Percentiles rank a stretch among this genome's conserved stretches.
phyloP scores from a whole-genome alignment of 2,113 vertebrate genomes.

The Gasterosteus nipponicus region DNA sequence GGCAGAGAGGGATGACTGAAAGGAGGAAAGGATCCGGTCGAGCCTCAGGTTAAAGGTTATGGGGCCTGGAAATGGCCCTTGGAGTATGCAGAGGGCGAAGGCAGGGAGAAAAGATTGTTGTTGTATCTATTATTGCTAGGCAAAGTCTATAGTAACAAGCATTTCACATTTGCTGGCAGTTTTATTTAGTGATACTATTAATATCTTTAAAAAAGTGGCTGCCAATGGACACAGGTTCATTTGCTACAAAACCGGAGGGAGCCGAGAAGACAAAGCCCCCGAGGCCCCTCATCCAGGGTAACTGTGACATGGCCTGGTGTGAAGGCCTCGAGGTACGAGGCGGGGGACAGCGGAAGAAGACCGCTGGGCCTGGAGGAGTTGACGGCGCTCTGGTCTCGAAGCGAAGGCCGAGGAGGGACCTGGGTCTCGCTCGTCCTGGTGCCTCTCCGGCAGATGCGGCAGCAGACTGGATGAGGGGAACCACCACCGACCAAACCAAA shows the following conservation, averaged over 20 bases:
- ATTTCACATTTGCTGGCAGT: neutral
- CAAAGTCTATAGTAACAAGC: neutral
- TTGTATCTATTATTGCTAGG: neutral
- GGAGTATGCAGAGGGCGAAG: neutral
- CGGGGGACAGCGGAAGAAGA: conserved; percentile 14
- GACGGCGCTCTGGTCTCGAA: conserved; percentile 63
- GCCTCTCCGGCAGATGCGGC: conserved; percentile 88
- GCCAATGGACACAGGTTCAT: too few relatives aligned
- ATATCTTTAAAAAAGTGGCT: neutral
- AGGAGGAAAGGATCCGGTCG: conserved; percentile 31
- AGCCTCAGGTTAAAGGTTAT: conserved; percentile 55
- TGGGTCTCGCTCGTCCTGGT: conserved; percentile 73
- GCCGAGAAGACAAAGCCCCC: too few relatives aligned
- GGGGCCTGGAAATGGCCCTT: conserved; percentile 1
- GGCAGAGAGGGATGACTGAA: conserved; percentile 13
- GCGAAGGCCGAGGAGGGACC: conserved; percentile 56
- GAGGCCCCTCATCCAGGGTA: too few relatives aligned
- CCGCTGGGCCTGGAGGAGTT: conserved; percentile 67
- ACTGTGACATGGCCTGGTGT: too few relatives aligned
- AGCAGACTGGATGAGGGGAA: conserved; percentile 82
- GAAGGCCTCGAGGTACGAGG: too few relatives aligned
- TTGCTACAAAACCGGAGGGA: too few relatives aligned
- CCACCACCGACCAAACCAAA: conserved; percentile 76
- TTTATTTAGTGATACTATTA: too few relatives aligned
- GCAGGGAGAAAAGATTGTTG: conserved; percentile 5